phyloP scores from a whole-genome alignment of 2,888 invertebrate species.

The Cybosia mesomella region DNA sequence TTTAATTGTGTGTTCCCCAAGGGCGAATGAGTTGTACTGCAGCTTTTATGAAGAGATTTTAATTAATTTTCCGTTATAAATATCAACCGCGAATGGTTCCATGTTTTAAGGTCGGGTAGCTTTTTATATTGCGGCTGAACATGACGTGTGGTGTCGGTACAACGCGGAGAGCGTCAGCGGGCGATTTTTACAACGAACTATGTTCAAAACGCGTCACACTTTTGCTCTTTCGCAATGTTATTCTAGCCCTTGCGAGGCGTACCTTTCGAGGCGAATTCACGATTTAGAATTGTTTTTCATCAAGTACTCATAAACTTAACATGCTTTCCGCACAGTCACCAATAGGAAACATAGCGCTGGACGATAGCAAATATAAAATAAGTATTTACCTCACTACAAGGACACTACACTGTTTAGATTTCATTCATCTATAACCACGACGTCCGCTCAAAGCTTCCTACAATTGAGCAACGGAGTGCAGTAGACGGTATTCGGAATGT shows the following conservation, averaged over 20 bases:
- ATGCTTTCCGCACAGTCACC: not conserved
- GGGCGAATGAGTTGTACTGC: conserved; percentile 66
- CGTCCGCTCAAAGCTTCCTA: conserved; percentile 25
- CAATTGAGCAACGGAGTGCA: conserved; percentile 39
- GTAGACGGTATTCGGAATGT: conserved; percentile 47
- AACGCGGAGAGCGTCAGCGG: not conserved
- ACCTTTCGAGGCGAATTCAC: not conserved
- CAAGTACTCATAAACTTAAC: too few species aligned
- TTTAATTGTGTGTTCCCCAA: conserved; percentile 83
- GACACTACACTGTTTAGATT: conserved; percentile 25
- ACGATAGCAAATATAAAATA: not conserved
- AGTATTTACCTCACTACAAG: not conserved
- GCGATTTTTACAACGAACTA: not conserved
- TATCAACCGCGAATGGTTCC: conserved; percentile 69
- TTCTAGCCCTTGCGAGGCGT: not conserved
- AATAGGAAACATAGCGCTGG: not conserved
- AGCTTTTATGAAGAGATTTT: conserved; percentile 73
- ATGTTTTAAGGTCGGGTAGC: conserved; percentile 48
- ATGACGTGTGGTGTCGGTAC: conserved; percentile 19
- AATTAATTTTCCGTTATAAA: conserved; percentile 74
- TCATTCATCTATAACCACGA: conserved; percentile 25
- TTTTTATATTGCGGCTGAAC: conserved; percentile 50
- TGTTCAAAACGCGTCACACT: not conserved
- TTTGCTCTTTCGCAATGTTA: not conserved
- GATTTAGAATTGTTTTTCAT: too few species aligned